phyloP scores from a whole-genome alignment of 2,113 vertebrate species.

The Chrysochloris asiatica region DNA sequence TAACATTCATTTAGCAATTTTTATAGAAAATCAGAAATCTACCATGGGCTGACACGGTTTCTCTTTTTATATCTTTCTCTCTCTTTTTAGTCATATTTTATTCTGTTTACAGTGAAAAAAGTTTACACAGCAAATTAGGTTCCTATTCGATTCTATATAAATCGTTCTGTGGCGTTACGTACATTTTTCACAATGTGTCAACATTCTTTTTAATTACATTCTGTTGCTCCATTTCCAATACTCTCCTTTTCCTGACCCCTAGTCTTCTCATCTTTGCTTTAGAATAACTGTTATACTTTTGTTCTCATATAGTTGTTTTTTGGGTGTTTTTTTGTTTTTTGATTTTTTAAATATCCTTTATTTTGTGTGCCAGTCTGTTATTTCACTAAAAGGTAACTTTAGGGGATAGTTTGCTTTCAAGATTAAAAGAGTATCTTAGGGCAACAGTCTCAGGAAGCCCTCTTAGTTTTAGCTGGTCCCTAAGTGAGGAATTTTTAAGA shows the following conservation, averaged over 20 bases:
- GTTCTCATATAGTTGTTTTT: not conserved
- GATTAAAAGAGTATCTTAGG: not conserved
- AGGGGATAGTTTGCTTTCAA: not conserved
- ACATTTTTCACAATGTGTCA: not conserved
- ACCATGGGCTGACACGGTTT: not conserved
- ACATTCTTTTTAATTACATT: not conserved
- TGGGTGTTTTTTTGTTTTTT: not conserved
- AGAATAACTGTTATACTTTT: not conserved
- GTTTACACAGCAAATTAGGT: not conserved
- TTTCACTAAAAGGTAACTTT: not conserved
- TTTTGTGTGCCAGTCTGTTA: not conserved
- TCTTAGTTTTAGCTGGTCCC: not conserved
- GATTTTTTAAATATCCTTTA: not conserved
- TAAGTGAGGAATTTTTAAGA: no score
- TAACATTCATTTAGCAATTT: rapidly evolving
- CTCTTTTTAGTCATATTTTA: not conserved
- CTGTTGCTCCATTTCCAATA: not conserved
- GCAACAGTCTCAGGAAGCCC: not conserved
- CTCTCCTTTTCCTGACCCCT: not conserved
- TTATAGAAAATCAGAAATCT: not conserved
- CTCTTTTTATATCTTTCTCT: not conserved
- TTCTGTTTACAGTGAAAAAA: not conserved
- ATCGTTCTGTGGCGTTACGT: not conserved
- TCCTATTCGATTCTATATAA: not conserved
- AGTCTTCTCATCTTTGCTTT: not conserved